phyloP scores from a whole-genome alignment of 2,888 invertebrate genomes.

The Chloroclysta siterata region DNA sequence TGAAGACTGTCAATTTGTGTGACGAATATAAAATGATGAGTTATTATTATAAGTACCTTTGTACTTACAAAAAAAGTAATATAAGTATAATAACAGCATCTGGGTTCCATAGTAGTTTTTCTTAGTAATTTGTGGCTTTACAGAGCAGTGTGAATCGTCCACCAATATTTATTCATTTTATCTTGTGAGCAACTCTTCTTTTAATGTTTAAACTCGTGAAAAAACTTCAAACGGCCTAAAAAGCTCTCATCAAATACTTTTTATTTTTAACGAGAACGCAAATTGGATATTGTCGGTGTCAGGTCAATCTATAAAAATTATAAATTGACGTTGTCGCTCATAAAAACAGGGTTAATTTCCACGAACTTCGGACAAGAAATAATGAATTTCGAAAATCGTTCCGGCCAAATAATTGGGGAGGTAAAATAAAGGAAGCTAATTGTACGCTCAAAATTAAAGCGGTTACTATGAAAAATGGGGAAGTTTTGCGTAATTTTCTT shows the following conservation, averaged over 20 bases:
- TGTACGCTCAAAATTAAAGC: conserved; percentile 14
- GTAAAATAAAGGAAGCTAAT: conserved; percentile 22
- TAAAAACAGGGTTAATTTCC: conserved; percentile 31
- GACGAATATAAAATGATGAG: too few relatives aligned
- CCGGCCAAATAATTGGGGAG: conserved; percentile 21
- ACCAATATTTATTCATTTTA: too few relatives aligned
- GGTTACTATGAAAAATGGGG: conserved; percentile 7
- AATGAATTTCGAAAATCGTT: conserved; percentile 23
- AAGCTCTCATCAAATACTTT: conserved; percentile 1
- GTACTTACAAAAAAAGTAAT: too few relatives aligned
- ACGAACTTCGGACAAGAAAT: conserved; percentile 9
- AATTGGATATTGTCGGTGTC: conserved; percentile 33
- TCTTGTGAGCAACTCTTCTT: too few relatives aligned
- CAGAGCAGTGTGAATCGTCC: too few relatives aligned
- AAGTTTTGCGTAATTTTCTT: background rate
- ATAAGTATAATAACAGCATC: too few relatives aligned
- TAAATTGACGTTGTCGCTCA: conserved; percentile 33
- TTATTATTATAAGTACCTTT: too few relatives aligned
- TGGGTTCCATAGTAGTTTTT: too few relatives aligned
- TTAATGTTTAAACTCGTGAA: background rate
- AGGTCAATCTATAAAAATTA: conserved; percentile 35
- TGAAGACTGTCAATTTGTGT: too few relatives aligned
- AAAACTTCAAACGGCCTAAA: background rate
- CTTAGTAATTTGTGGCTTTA: too few relatives aligned
- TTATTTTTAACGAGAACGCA: conserved; percentile 28